Evolutionary conservation across 1,140 invertebrate species (phyloP), one percentile per base, ranked within the genome.

Genomic region (Drosophila lini): DNA sequence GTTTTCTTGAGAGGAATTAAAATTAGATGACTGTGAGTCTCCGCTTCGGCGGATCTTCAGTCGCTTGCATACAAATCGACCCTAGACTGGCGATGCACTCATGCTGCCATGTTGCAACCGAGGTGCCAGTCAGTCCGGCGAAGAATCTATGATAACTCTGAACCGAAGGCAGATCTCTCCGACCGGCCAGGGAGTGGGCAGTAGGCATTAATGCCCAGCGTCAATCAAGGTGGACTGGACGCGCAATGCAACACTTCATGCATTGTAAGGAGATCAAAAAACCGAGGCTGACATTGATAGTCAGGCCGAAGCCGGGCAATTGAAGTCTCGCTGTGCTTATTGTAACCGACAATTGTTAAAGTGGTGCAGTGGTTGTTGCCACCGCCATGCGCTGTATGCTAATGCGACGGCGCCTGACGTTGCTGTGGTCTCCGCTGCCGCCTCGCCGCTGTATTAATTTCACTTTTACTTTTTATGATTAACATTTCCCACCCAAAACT

Each of bases 381-480:
- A 68, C 63, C 74, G 76, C 69, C 76, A 80, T 88, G 80, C 80
- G 80, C 84, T 59, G 80, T 80, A 89, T 89, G 84, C 80, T 84
- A 89, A 89, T 84, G 74, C 55, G 69, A 55, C 44, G 70, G 79
- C 77, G 77, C 67, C 78, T 80, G 82, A 80, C 80, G 69, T 80
- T 71, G 81, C 40, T 32, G 22, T 22, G 41, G 34, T 31, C 55
- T 38, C 16, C 62, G 65, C 64, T 52, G 38, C 41, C 57, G 25
- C 53, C 31, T 32, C 70, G 55, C 48, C 61, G 42, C 57, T 58
- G 80, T 83, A 88, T 88, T 85, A 85, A 88, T 89, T 88, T 89
- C 78, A 88, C 84, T 88, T 88, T 88, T 88, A 88, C 84, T 88
- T 88, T 85, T 88, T 78, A 68, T 80, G 84, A 84, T 88, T 84